phyloP scores from a whole-genome alignment of 2,113 vertebrate genomes.

The Syngnathus scovelli region DNA sequence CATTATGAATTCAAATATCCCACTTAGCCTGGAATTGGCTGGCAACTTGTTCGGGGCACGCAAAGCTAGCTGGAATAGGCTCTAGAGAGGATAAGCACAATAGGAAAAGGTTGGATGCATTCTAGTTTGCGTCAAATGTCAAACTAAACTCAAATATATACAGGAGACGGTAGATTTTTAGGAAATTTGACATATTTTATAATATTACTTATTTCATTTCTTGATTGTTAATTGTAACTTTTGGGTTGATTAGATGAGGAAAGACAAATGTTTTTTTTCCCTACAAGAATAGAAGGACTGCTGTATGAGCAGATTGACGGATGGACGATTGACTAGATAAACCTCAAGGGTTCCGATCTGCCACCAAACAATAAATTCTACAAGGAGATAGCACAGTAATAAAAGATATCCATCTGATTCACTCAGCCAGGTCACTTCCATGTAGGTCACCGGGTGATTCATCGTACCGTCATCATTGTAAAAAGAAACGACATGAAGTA shows the following conservation, averaged over 20 bases:
- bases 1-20: neutral
- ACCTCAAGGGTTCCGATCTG: neutral
- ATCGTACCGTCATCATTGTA: slow-evolving; percentile 38
- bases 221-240: neutral
- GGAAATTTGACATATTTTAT: neutral
- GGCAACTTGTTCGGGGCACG: neutral
- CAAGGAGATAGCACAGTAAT: slow-evolving; percentile 23
- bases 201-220: neutral
- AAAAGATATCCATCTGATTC: slow-evolving; percentile 50
- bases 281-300: too few relatives aligned
- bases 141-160: neutral
- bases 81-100: neutral
- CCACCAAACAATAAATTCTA: neutral
- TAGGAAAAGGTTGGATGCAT: neutral
- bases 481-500: slow-evolving; percentile 29
- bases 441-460: slow-evolving; percentile 58
- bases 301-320: neutral
- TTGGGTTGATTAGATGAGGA: too few relatives aligned
- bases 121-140: neutral
- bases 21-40: neutral
- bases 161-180: neutral
- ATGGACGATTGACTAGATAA: too few relatives aligned
- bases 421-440: slow-evolving; percentile 30
- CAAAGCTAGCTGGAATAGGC: neutral
- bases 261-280: too few relatives aligned